Evolutionary conservation across 2,113 vertebrate genomes (phyloP).

Genomic region (Pseudopodoces humilis): DNA sequence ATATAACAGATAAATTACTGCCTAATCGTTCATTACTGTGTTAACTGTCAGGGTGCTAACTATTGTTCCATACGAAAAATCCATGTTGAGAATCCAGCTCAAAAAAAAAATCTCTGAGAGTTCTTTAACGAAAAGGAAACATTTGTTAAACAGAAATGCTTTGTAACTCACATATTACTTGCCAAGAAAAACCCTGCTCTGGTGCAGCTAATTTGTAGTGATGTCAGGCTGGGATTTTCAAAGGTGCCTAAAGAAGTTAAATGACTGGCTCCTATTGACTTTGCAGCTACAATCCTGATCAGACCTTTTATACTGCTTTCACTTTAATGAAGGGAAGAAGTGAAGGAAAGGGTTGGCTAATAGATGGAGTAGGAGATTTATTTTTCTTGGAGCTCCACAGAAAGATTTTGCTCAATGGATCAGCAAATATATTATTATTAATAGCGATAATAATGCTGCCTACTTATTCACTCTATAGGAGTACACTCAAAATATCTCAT

Average conservation of each 20-base stretch:
- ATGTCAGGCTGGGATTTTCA: slow-evolving; percentile 27
- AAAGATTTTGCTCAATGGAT: neutral
- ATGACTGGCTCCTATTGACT: neutral
- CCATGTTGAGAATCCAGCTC: neutral
- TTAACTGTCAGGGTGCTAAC: neutral
- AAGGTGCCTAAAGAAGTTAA: slow-evolving; percentile 8
- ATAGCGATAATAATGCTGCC: neutral
- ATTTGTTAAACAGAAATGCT: slow-evolving; percentile 18
- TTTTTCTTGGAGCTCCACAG: neutral
- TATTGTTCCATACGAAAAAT: slow-evolving; percentile 35
- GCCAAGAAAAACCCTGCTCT: neutral
- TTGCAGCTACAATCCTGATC: neutral
- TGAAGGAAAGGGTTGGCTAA: neutral
- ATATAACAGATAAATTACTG: slow-evolving; percentile 5
- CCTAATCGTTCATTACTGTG: neutral
- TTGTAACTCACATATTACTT: neutral
- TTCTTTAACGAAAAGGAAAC: neutral
- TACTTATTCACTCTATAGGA: neutral
- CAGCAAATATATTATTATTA: neutral
- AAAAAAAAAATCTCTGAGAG: neutral
- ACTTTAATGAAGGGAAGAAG: neutral
- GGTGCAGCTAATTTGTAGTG: slow-evolving; percentile 14
- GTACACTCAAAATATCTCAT: neutral
- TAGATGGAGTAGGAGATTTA: neutral
- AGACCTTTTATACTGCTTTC: neutral